phyloP scores from a whole-genome alignment of 2,888 invertebrate species.

The Phortica magna region DNA sequence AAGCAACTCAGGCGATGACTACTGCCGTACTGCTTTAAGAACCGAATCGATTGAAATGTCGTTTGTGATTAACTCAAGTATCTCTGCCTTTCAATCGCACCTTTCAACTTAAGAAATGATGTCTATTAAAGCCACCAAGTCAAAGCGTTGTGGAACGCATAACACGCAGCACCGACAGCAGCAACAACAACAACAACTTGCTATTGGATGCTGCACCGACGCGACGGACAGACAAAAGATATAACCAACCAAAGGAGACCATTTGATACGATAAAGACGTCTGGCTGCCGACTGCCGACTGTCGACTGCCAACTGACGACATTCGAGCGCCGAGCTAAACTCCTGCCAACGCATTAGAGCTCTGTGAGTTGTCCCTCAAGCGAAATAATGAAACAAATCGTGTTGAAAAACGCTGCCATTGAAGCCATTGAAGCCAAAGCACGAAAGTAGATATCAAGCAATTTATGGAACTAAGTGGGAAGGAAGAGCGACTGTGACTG shows the following conservation, averaged over 20 bases:
- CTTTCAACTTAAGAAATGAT: slow-evolving; percentile 45
- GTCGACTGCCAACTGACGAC: background rate
- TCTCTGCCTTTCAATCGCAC: slow-evolving; percentile 48
- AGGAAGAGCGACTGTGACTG: slow-evolving; percentile 53
- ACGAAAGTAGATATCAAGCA: slow-evolving; percentile 16
- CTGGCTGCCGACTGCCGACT: slow-evolving; percentile 35
- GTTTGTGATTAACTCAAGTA: slow-evolving; percentile 46
- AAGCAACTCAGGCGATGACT: background rate
- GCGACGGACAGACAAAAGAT: slow-evolving; percentile 3
- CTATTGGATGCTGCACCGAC: background rate
- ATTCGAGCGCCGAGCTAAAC: background rate
- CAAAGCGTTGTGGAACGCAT: slow-evolving; percentile 27
- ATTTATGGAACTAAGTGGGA: slow-evolving; percentile 31
- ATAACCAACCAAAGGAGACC: slow-evolving; percentile 19
- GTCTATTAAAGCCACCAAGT: slow-evolving; percentile 38
- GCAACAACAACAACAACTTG: background rate
- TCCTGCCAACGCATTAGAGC: background rate
- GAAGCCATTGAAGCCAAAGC: slow-evolving; percentile 28
- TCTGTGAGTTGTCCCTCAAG: slow-evolving; percentile 26
- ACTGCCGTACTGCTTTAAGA: background rate
- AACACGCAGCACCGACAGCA: slow-evolving; percentile 1
- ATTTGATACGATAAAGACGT: slow-evolving; percentile 29
- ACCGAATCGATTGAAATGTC: slow-evolving; percentile 44
- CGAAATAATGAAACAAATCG: slow-evolving; percentile 71
- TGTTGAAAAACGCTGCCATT: slow-evolving; percentile 60